These are phyloP conservation scores for Cirrhinus molitorella DNA, from an alignment of 2,797 vertebrate genomes.

Conservation along the genomic window DNA sequence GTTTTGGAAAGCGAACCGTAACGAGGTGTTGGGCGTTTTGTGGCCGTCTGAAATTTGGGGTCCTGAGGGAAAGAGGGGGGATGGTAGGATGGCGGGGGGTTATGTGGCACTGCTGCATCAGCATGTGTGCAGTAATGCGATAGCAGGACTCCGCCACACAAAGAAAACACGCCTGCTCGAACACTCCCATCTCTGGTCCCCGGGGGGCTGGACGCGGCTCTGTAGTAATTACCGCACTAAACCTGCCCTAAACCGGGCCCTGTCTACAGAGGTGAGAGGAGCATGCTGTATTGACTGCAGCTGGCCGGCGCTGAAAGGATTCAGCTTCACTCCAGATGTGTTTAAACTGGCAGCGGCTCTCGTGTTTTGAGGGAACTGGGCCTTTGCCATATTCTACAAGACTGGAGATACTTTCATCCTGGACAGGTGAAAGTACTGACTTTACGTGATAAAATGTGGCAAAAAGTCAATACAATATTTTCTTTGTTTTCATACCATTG, in stretches of 20 bases:
- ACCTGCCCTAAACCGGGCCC: slow-evolving; percentile 38
- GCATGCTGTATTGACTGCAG: not conserved
- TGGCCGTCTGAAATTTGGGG: slow-evolving; percentile 47
- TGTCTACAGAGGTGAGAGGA: slow-evolving; percentile 43
- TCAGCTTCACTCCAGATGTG: slow-evolving; percentile 69
- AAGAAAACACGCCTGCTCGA: slow-evolving; percentile 81
- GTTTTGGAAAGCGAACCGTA: slow-evolving; percentile 7
- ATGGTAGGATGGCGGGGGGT: slow-evolving; percentile 30
- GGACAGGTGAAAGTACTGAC: slow-evolving; percentile 11
- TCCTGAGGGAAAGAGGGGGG: slow-evolving; percentile 36
- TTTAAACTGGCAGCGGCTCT: slow-evolving; percentile 69
- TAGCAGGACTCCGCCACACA: slow-evolving; percentile 76
- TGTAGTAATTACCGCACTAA: slow-evolving; percentile 66
- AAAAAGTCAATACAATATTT: not conserved
- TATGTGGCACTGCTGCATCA: slow-evolving; percentile 77
- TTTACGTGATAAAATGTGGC: not conserved
- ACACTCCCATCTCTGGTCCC: slow-evolving; percentile 67
- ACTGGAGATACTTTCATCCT: not conserved
- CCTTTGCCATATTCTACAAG: not conserved
- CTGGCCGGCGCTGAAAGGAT: not conserved
- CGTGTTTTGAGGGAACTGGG: not conserved
- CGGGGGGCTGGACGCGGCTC: slow-evolving; percentile 54
- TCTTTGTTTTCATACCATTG: not conserved
- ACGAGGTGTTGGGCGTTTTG: slow-evolving; percentile 65
- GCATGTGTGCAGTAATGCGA: slow-evolving; percentile 84